Evolutionary conservation across 2,888 invertebrate species (phyloP).

Genomic region (Nemotelus nigrinus): DNA sequence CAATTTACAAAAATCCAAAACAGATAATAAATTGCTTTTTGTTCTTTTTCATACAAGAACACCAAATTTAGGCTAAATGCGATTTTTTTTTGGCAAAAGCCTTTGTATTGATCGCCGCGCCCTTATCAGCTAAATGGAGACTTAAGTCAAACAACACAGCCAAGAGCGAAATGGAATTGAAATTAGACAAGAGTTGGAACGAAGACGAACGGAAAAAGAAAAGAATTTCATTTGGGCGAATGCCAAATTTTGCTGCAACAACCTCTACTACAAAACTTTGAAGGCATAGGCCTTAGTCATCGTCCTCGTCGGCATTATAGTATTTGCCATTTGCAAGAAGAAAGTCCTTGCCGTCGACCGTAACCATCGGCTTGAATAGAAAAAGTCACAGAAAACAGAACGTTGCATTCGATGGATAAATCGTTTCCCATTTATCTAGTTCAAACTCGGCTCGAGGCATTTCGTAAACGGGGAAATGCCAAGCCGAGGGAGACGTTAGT

Average conservation of each 20-base stretch:
- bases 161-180: constrained; percentile 37
- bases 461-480: not conserved
- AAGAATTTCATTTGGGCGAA: constrained; percentile 40
- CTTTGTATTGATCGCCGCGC: constrained; percentile 29
- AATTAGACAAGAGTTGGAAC: constrained; percentile 31
- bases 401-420: constrained; percentile 41
- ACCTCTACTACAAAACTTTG: constrained; percentile 10
- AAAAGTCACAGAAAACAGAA: constrained; percentile 5
- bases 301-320: constrained; percentile 38
- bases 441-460: constrained; percentile 32
- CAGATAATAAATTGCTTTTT: too few relatives aligned
- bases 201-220: constrained; percentile 30
- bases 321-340: constrained; percentile 12
- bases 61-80: constrained; percentile 27
- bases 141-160: constrained; percentile 1
- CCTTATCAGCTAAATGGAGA: not conserved
- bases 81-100: constrained; percentile 25
- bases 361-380: not conserved
- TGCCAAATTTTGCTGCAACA: constrained; percentile 42
- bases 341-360: constrained; percentile 36
- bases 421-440: constrained; percentile 48
- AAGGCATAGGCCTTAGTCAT: constrained; percentile 43
- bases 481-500: not conserved
- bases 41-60: too few relatives aligned
- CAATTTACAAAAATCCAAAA: not conserved